Evolutionary conservation across 2,888 invertebrate species (phyloP).

Genomic region (Carpatolechia fugitivella): DNA sequence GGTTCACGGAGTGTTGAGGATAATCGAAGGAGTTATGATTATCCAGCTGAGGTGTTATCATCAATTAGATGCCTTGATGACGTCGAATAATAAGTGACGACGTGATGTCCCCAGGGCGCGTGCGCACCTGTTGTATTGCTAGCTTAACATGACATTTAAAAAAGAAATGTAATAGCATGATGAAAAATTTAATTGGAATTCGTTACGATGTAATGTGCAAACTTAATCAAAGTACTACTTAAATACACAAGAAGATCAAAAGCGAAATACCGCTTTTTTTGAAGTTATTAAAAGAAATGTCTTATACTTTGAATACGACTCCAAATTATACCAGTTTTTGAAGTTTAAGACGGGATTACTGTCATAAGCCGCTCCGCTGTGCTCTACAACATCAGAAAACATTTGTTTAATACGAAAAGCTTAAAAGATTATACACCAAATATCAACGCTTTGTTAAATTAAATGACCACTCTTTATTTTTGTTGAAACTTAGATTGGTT

Average conservation of each 20-base stretch:
- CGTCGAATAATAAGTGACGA: too few species aligned
- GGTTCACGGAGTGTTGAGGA: background rate
- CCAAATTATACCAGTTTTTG: constrained; percentile 66
- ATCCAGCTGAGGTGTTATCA: constrained; percentile 13
- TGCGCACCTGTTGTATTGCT: background rate
- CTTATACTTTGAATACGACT: constrained; percentile 64
- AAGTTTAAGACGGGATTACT: constrained; percentile 70
- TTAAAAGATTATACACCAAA: constrained; percentile 50
- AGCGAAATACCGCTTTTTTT: constrained; percentile 37
- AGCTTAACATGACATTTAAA: background rate
- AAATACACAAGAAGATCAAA: constrained; percentile 22
- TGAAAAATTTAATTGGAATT: background rate
- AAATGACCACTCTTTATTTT: constrained; percentile 19
- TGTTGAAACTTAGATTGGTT: constrained; percentile 26
- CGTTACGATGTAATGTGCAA: background rate
- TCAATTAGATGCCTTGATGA: background rate
- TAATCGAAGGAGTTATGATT: background rate
- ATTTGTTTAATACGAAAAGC: constrained; percentile 63
- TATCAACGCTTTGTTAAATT: constrained; percentile 37
- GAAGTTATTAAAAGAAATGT: constrained; percentile 52
- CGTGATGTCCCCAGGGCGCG: too few species aligned
- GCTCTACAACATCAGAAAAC: constrained; percentile 59
- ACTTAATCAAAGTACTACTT: background rate
- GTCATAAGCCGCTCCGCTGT: constrained; percentile 58
- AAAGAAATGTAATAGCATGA: background rate